These are phyloP conservation scores for Chloromyia formosa DNA, from an alignment of 2,888 invertebrate genomes.

Conservation along the genomic window DNA sequence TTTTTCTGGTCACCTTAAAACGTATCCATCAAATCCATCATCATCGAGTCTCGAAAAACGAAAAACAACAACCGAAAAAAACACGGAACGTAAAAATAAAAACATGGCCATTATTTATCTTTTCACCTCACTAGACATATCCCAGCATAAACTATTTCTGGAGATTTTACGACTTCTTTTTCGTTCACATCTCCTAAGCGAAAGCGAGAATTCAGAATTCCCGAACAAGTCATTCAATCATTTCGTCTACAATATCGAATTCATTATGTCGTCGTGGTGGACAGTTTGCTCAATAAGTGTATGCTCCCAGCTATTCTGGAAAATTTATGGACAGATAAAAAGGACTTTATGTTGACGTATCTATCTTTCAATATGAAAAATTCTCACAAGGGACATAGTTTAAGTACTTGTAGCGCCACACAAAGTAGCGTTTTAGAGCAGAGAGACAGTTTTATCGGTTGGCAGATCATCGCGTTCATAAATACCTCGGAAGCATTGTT, in stretches of 20 bases:
- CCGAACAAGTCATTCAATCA: conserved; percentile 8
- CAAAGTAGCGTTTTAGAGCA: too few species aligned
- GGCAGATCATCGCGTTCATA: too few species aligned
- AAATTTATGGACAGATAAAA: conserved; percentile 28
- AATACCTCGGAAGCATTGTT: too few species aligned
- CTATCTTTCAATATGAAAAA: conserved; percentile 18
- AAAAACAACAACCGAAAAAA: neutral
- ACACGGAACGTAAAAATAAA: neutral
- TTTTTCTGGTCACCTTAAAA: neutral
- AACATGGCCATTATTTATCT: neutral
- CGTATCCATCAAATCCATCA: neutral
- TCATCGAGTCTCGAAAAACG: neutral
- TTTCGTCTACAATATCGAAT: neutral
- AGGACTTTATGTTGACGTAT: conserved; percentile 14
- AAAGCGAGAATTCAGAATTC: conserved; percentile 5
- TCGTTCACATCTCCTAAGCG: too few species aligned
- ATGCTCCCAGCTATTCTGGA: neutral
- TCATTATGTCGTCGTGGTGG: neutral
- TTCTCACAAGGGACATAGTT: conserved; percentile 3
- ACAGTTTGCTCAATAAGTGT: conserved; percentile 15
- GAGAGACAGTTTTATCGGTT: too few species aligned
- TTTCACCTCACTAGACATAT: neutral
- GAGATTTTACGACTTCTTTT: conserved; percentile 2
- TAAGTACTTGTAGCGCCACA: too few species aligned
- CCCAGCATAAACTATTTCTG: conserved; percentile 13